A percentile compares a stretch with the other conserved stretches of the same genome.
Evolutionary conservation across 2,888 invertebrate species (phyloP).

Genomic region (Leptopilina myrica): DNA sequence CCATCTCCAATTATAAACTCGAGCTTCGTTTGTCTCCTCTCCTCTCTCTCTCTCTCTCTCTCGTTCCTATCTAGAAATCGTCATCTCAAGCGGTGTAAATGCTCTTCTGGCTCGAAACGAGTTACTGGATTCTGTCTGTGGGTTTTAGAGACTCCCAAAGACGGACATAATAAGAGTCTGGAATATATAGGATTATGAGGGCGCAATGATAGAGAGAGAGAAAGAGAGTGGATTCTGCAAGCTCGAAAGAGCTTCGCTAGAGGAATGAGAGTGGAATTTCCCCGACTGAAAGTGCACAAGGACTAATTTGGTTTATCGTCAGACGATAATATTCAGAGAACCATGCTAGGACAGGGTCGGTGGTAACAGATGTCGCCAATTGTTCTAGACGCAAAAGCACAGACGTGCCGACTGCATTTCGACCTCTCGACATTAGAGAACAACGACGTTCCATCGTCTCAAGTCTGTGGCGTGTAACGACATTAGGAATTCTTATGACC

Average conservation of each 20-base stretch:
- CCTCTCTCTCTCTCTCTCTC: background rate
- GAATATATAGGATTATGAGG: slow-evolving; percentile 26
- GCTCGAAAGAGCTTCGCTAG: slow-evolving; percentile 9
- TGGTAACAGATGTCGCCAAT: slow-evolving; percentile 57
- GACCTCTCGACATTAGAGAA: slow-evolving; percentile 35
- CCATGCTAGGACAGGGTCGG: slow-evolving; percentile 46
- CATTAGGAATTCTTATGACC: slow-evolving; percentile 52
- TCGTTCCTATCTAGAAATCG: slow-evolving; percentile 29
- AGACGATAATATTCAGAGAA: slow-evolving; percentile 49
- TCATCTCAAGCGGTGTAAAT: slow-evolving; percentile 37
- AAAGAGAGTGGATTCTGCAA: slow-evolving; percentile 15
- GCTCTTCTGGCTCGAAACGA: slow-evolving; percentile 31
- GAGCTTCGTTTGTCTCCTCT: slow-evolving; percentile 16
- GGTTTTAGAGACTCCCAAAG: slow-evolving; percentile 36
- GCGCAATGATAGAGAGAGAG: background rate
- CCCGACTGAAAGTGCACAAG: slow-evolving; percentile 44
- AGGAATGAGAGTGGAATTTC: slow-evolving; percentile 42
- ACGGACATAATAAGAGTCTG: slow-evolving; percentile 37
- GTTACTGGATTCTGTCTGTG: slow-evolving; percentile 9
- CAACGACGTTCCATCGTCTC: slow-evolving; percentile 25
- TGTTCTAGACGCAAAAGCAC: slow-evolving; percentile 47
- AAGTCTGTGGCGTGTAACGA: slow-evolving; percentile 46
- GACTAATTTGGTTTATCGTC: slow-evolving; percentile 49
- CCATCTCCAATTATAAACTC: slow-evolving; percentile 41
- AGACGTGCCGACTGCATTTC: slow-evolving; percentile 35